These are phyloP conservation scores for Rhagoletis pomonella DNA, from an alignment of 1,140 invertebrate genomes.

Conservation along the genomic window DNA sequence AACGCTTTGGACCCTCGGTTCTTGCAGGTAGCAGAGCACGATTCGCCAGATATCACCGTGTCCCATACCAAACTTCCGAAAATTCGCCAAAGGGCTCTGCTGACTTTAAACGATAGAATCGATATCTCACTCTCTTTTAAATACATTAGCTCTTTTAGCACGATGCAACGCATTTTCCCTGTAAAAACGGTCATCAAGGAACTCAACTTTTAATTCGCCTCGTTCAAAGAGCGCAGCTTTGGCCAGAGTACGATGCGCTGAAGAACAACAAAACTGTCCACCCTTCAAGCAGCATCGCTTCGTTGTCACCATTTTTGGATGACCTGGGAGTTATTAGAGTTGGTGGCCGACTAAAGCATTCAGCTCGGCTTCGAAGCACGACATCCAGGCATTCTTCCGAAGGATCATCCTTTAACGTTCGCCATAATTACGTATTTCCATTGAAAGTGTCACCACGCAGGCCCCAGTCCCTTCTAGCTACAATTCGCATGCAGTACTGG, in stretches of 20 bases:
- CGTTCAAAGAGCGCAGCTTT: constrained; percentile 58
- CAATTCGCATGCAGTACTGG: constrained; percentile 25
- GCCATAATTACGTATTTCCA: constrained; percentile 39
- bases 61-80: background rate
- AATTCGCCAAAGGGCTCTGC: background rate
- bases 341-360: constrained; percentile 40
- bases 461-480: constrained; percentile 23
- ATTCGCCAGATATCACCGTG: background rate
- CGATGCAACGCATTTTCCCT: constrained; percentile 40
- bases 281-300: constrained; percentile 42
- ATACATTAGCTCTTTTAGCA: constrained; percentile 34
- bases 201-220: constrained; percentile 52
- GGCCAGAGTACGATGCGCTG: background rate
- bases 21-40: background rate
- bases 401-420: background rate
- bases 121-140: constrained; percentile 14
- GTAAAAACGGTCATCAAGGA: constrained; percentile 43
- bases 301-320: constrained; percentile 49
- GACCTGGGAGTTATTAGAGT: constrained; percentile 32
- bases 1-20: constrained; percentile 14
- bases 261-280: no score
- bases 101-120: background rate
- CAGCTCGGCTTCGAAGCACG: constrained; percentile 7
- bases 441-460: constrained; percentile 50
- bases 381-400: constrained; percentile 26